These are phyloP conservation scores for Dermochelys coriacea DNA, from an alignment of 2,797 vertebrate species.

Conservation along the genomic window DNA sequence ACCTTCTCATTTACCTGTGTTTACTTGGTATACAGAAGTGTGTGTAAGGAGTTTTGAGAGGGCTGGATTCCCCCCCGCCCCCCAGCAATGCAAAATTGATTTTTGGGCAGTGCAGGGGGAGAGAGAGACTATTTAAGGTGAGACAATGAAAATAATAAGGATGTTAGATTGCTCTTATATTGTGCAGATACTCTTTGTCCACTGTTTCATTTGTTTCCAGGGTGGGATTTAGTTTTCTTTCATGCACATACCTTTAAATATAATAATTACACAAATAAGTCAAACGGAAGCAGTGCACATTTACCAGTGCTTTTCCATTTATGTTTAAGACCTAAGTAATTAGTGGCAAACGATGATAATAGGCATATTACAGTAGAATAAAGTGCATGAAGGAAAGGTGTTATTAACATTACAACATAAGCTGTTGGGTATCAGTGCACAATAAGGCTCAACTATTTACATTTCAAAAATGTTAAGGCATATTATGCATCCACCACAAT, in stretches of 20 bases:
- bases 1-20: neutral
- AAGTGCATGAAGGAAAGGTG: neutral
- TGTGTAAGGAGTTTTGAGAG: neutral
- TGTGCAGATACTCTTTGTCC: neutral
- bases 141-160: neutral
- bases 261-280: neutral
- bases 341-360: neutral
- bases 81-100: neutral
- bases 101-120: neutral
- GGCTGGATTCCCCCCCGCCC: neutral
- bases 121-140: neutral
- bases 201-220: neutral
- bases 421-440: neutral
- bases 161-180: neutral
- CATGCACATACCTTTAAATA: neutral
- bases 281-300: neutral
- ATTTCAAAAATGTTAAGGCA: neutral
- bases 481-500: neutral
- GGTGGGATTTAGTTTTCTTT: neutral
- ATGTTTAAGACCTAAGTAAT: neutral
- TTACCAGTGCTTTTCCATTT: neutral
- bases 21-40: neutral
- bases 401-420: neutral
- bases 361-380: neutral
- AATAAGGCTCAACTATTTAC: neutral